These are phyloP conservation scores for Lophius piscatorius DNA, from an alignment of 2,113 vertebrate genomes.

Conservation along the genomic window DNA sequence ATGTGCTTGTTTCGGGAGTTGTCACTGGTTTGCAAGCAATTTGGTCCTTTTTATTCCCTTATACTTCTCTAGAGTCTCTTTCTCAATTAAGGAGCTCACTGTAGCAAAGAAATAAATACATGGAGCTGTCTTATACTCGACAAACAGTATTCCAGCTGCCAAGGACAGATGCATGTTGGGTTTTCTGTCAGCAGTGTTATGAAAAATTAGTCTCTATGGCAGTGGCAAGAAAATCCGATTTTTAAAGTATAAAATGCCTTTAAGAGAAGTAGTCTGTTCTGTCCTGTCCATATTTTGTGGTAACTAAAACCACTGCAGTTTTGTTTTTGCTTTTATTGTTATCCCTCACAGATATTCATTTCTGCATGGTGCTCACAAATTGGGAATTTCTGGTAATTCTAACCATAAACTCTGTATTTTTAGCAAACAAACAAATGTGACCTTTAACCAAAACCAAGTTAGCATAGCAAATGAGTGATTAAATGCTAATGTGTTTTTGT, in stretches of 20 bases:
- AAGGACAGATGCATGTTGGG: too few relatives aligned
- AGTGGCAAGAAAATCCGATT: neutral
- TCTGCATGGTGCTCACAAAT: constrained; percentile 2
- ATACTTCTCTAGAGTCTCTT: too few relatives aligned
- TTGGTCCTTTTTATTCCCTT: too few relatives aligned
- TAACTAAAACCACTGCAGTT: neutral
- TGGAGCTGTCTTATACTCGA: too few relatives aligned
- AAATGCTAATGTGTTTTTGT: constrained; percentile 51
- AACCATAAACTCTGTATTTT: constrained; percentile 23
- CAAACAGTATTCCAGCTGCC: too few relatives aligned
- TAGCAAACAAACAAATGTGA: constrained; percentile 59
- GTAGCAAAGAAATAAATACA: too few relatives aligned
- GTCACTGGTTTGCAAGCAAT: too few relatives aligned
- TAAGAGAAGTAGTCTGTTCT: neutral
- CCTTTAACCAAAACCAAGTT: constrained; percentile 64
- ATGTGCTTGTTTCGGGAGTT: too few relatives aligned
- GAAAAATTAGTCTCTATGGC: too few relatives aligned
- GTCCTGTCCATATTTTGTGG: neutral
- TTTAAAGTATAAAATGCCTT: neutral
- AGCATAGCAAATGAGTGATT: constrained; percentile 44
- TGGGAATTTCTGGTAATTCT: constrained; percentile 11
- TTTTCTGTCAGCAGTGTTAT: too few relatives aligned
- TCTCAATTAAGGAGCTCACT: too few relatives aligned
- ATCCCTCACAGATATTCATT: constrained; percentile 6
- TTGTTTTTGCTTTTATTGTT: constrained; percentile 1